Conservation (phyloP, 2,113 vertebrate species). For the Neodon shergylaensis region DNA sequence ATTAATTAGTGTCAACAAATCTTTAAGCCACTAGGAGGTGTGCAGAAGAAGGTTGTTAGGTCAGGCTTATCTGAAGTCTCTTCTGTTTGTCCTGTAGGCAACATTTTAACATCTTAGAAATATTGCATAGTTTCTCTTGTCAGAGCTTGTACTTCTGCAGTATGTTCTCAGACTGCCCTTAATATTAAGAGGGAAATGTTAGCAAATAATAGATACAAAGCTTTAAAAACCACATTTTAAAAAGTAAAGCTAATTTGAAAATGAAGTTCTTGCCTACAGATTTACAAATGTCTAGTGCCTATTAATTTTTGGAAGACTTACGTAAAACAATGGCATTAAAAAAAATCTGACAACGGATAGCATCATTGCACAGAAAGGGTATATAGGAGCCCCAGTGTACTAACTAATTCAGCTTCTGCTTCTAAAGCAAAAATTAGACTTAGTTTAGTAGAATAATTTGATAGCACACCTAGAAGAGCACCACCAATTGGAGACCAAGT, state of each 20-base stretch:
- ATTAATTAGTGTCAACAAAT: neutral
- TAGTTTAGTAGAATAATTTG: neutral
- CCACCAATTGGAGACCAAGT: neutral
- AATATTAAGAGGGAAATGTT: neutral
- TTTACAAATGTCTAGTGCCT: neutral
- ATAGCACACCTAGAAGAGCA: neutral
- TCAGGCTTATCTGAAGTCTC: neutral
- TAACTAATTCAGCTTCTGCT: neutral
- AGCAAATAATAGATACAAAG: neutral
- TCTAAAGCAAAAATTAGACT: neutral
- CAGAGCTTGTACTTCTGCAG: neutral
- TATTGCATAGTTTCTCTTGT: neutral
- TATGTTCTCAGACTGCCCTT: neutral
- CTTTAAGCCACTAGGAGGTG: neutral
- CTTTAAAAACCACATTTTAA: neutral
- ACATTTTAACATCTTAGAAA: neutral
- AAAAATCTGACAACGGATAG: neutral
- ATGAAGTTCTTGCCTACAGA: neutral
- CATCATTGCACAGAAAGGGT: neutral
- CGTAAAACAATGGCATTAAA: neutral
- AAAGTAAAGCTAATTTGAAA: neutral
- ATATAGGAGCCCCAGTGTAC: neutral
- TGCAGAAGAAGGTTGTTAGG: neutral
- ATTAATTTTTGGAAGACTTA: neutral
- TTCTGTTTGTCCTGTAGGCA: neutral